Evolutionary conservation across 2,888 invertebrate species (phyloP), one percentile per base, ranked within the genome.

Genomic region (Oegoconia quadripuncta): DNA sequence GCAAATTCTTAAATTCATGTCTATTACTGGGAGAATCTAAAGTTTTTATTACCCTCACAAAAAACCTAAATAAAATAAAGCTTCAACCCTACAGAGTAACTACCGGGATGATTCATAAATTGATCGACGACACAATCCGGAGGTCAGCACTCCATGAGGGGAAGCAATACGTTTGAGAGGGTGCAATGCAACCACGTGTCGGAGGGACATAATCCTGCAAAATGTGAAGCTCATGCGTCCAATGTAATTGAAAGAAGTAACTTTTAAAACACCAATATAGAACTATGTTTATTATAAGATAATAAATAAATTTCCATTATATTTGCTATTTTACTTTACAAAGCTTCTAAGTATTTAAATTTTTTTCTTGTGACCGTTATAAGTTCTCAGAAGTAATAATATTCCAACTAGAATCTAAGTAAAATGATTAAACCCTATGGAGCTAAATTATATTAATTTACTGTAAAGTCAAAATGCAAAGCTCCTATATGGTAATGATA

Each of bases 171-270:
- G 79, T 74, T 69, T 70, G 63, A 57, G 55, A 69, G 74, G 75
- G 73, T 61, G 69, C 57, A 31, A n/a, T 14, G 30, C 9, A 60
- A 55, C 70, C 73, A 74, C 73, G 74, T 76, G 76, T 60, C 76
- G 70, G 71, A 75, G 82, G 86, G 86, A 62, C 69, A 78, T 81
- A 81, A 83, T 79, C 82, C 77, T 54, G 52, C 50, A 63, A 67
- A 72, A 78, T 78, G 74, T 73, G 75, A 69, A 67, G 60, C 56
- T 8, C 66, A 65, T 69, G 63, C 64, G 76, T 66, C 74, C 60
- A 47, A 65, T 68, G 69, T 79, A 74, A 79, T 84, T 81, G 80
- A 81, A 81, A 78, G 73, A 74, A 72, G 68, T 69, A 64, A 68
- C 64, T 64, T 61, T 60, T 54, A 62, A 63, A n/a, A n/a, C n/a